Base-by-base conservation (phyloP, 2,113 vertebrate species). In the Oreochromis spilurus region DNA sequence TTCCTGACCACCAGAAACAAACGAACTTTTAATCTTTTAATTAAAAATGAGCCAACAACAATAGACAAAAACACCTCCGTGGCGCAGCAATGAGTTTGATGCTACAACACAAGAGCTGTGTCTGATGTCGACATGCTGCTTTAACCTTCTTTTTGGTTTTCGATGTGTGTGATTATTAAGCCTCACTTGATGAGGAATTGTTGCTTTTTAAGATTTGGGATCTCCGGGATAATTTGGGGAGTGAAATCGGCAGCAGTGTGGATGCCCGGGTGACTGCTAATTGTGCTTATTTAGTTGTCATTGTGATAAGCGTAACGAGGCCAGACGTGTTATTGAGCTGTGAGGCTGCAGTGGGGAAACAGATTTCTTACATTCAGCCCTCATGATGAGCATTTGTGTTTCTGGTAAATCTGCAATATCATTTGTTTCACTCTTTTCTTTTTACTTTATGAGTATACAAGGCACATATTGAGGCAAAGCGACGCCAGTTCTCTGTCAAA, bases 251-350 rank as follows among this genome's bases (percentile, higher is more conserved):
- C 91, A 80, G 93, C 82, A 12, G 84, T 11, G 87, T 88, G 84
- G 75, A 84, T 86, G 91, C 88, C 91, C 87, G 91, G 88, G 81
- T 93, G 92, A 92, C 93, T 91, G 94, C 94, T 94, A 95, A 95
- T 95, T 94, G 92, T 84, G 85, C 86, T 95, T 95, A 96, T 96
- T 94, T 96, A 95, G 96, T 90, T 93, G 95, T 96, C 95, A 96
- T 88, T 89, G 91, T 93, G 92, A 94, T 86, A 86, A 93, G 95
- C 87, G 94, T 94, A 95, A 96, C 92, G 87, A 94, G 95, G 90
- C 84, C 87, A 89, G 95, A 94, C 91, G 88, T 93, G 94, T 91
- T 95, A 95, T 94, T 94, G 94, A 96, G 96, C 91, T 93, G 93
- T 93, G 91, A 89, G 89, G 83, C 87, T 89, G 89, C 87, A 83